These are phyloP conservation scores for Neoitamus cyanurus DNA, from an alignment of 2,888 invertebrate genomes.

Conservation along the genomic window DNA sequence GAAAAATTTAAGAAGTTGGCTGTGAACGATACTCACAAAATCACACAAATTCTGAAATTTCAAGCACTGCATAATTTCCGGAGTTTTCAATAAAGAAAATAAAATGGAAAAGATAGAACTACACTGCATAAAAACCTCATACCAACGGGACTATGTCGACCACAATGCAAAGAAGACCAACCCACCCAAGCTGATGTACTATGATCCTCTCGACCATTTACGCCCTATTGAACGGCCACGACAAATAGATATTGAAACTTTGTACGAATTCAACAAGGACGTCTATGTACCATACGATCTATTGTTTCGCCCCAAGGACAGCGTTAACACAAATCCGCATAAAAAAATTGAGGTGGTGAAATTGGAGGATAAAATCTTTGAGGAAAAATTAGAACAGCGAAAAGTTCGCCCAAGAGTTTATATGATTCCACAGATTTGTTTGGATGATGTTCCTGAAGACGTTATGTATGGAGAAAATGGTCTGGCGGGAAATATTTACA, in stretches of 20 bases:
- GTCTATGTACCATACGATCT: constrained; percentile 53
- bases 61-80: background rate
- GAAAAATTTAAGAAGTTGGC: too few species aligned
- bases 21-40: background rate
- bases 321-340: constrained; percentile 51
- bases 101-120: background rate
- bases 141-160: background rate
- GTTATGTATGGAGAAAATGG: constrained; percentile 52
- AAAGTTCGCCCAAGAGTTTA: constrained; percentile 50
- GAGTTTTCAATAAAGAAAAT: too few species aligned
- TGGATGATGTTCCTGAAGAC: constrained; percentile 53
- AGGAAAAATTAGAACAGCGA: constrained; percentile 50
- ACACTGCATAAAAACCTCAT: background rate
- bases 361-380: constrained; percentile 51
- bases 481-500: constrained; percentile 53
- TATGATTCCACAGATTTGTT: constrained; percentile 54
- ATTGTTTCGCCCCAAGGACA: constrained; percentile 49
- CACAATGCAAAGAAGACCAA: background rate
- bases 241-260: constrained; percentile 53
- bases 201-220: background rate
- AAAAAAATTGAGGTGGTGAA: constrained; percentile 48
- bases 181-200: too few species aligned
- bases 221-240: background rate
- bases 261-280: constrained; percentile 50
- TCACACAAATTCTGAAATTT: background rate